Conservation (phyloP, 1,140 invertebrate genomes). For the Panagrolaimus sp. region DNA sequence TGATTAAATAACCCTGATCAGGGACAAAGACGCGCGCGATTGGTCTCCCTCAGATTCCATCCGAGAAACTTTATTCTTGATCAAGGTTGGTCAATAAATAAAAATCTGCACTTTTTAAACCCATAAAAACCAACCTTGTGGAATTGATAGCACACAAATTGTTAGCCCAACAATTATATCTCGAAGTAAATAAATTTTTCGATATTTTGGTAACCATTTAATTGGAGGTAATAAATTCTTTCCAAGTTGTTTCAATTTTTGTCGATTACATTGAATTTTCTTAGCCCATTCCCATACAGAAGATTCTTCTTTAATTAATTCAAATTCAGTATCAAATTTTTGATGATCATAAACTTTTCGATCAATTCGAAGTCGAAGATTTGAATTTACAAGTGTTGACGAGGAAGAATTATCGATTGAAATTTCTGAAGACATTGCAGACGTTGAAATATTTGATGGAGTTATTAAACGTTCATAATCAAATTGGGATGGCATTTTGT, state of each 20-base stretch:
- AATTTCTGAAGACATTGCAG: background rate
- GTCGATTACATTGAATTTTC: background rate
- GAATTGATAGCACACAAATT: conserved; percentile 1
- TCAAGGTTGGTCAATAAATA: too few relatives aligned
- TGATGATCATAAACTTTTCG: conserved; percentile 8
- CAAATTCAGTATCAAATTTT: conserved; percentile 9
- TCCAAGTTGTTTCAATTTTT: background rate
- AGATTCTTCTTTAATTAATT: background rate
- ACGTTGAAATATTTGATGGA: background rate
- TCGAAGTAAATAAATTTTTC: background rate
- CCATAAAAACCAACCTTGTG: conserved; percentile 8
- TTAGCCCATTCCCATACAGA: too few relatives aligned
- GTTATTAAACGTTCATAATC: background rate
- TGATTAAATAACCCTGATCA: too few relatives aligned
- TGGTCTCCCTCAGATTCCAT: too few relatives aligned
- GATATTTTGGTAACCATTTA: background rate
- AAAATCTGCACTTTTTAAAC: too few relatives aligned
- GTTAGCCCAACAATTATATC: conserved; percentile 2
- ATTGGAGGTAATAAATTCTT: conserved; percentile 1
- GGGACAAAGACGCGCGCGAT: too few relatives aligned
- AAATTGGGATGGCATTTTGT: background rate
- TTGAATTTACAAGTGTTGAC: background rate
- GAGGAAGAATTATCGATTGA: background rate
- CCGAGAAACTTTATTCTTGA: too few relatives aligned
- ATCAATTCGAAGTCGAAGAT: background rate